Evolutionary conservation across 2,888 invertebrate genomes (phyloP).

Genomic region (Tupiocoris notatus): DNA sequence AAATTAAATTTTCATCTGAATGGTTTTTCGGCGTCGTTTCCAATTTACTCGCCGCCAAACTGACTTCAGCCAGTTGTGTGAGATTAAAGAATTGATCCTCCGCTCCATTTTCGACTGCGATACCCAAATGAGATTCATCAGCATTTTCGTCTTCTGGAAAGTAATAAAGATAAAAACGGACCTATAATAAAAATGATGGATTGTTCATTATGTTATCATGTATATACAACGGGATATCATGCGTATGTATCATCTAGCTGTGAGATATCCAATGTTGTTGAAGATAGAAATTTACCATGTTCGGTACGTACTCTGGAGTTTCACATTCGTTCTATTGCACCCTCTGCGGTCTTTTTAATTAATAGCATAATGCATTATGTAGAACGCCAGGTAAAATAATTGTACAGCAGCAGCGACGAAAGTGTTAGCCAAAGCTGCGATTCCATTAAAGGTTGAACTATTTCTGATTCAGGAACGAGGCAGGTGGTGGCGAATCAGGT

Average conservation of each 20-base stretch:
- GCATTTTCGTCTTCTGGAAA: constrained; percentile 28
- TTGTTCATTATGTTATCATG: too few relatives aligned
- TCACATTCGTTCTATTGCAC: too few relatives aligned
- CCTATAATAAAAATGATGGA: background rate
- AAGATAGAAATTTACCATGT: too few relatives aligned
- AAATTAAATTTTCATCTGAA: constrained; percentile 16
- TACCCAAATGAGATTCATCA: constrained; percentile 27
- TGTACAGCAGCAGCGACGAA: background rate
- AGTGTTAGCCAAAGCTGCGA: constrained; percentile 7
- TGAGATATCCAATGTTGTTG: too few relatives aligned
- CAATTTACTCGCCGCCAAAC: constrained; percentile 44
- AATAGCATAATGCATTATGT: too few relatives aligned
- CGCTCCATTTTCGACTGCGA: constrained; percentile 25
- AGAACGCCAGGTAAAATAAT: too few relatives aligned
- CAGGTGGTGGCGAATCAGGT: constrained; percentile 43
- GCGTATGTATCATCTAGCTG: too few relatives aligned
- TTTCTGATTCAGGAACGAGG: constrained; percentile 34
- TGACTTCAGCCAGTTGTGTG: constrained; percentile 71
- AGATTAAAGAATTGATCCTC: constrained; percentile 64
- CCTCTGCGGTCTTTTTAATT: too few relatives aligned
- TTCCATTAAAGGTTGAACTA: constrained; percentile 41
- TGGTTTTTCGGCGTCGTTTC: constrained; percentile 24
- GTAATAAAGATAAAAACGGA: background rate
- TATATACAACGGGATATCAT: too few relatives aligned
- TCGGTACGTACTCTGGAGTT: too few relatives aligned